Percentiles rank a stretch among this genome's conserved stretches.
Conservation (phyloP, 2,888 invertebrate genomes). For the Nebria brevicollis region DNA sequence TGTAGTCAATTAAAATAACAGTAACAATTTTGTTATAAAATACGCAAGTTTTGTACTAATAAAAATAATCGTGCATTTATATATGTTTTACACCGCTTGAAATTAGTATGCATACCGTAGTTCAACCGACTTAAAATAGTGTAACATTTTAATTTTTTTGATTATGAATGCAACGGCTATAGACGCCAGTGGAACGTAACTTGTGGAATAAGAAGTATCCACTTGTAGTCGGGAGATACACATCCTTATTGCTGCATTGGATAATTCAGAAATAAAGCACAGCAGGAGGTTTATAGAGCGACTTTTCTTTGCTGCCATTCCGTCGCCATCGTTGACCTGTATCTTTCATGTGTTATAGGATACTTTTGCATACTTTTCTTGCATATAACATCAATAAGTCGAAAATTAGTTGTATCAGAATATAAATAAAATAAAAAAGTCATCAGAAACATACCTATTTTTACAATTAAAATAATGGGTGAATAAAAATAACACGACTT, state of each 20-base stretch:
- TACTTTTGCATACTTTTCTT: too few relatives aligned
- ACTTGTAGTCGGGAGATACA: background rate
- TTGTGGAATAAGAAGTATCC: background rate
- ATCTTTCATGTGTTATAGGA: background rate
- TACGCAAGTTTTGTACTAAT: background rate
- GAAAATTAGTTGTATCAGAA: too few relatives aligned
- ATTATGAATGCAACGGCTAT: background rate
- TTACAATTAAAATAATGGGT: too few relatives aligned
- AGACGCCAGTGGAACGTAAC: background rate
- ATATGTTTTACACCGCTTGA: background rate
- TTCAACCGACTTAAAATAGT: background rate
- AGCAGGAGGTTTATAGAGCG: conserved; percentile 21
- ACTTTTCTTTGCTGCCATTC: background rate
- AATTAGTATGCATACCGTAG: conserved; percentile 15
- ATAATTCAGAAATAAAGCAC: conserved; percentile 5
- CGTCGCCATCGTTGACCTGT: background rate
- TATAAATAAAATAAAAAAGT: too few relatives aligned
- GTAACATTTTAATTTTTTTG: background rate
- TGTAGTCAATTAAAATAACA: background rate
- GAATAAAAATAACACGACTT: too few relatives aligned
- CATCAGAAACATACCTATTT: too few relatives aligned
- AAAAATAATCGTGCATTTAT: background rate
- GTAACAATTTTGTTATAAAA: too few relatives aligned
- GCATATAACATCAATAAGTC: too few relatives aligned
- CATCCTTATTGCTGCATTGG: conserved; percentile 13